These are phyloP conservation scores for Drosophila virilis DNA, from an alignment of 1,140 invertebrate genomes.

Conservation along the genomic window DNA sequence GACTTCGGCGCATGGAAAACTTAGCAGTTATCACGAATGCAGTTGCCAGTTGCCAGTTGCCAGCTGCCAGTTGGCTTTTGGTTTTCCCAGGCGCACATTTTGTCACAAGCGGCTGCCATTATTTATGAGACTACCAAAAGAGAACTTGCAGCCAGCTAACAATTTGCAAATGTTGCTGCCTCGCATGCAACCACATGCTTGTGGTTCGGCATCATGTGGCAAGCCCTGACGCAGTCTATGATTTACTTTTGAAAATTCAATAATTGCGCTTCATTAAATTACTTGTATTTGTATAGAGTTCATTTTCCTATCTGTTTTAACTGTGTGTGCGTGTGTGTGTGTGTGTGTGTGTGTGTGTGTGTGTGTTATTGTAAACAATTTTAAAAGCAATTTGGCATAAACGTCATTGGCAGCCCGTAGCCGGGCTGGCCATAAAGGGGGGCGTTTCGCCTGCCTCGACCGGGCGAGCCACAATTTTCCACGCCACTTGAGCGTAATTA, in stretches of 20 bases:
- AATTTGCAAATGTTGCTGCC: constrained; percentile 48
- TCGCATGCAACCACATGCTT: constrained; percentile 24
- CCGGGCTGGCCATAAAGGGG: background rate
- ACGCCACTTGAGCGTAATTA: constrained; percentile 82
- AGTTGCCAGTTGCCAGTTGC: constrained; percentile 16
- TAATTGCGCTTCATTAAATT: constrained; percentile 74
- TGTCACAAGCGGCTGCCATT: constrained; percentile 74
- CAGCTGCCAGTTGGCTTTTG: constrained; percentile 14
- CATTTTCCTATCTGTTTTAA: background rate
- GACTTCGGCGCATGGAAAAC: constrained; percentile 56
- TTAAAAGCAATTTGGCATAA: constrained; percentile 67
- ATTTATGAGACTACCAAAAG: constrained; percentile 57
- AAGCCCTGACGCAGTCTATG: constrained; percentile 72
- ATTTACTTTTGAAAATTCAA: constrained; percentile 61
- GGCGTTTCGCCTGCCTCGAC: constrained; percentile 17
- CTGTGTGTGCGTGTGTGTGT: background rate
- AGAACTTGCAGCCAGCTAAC: constrained; percentile 18
- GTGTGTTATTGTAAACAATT: constrained; percentile 33
- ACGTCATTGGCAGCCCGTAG: constrained; percentile 56
- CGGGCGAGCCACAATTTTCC: constrained; percentile 67
- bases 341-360: background rate
- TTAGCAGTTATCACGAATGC: constrained; percentile 75
- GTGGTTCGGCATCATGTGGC: constrained; percentile 54
- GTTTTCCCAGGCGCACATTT: constrained; percentile 75
- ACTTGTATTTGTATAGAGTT: constrained; percentile 59